Conservation (phyloP, 2,888 invertebrate species). For the Phortica okadai region DNA sequence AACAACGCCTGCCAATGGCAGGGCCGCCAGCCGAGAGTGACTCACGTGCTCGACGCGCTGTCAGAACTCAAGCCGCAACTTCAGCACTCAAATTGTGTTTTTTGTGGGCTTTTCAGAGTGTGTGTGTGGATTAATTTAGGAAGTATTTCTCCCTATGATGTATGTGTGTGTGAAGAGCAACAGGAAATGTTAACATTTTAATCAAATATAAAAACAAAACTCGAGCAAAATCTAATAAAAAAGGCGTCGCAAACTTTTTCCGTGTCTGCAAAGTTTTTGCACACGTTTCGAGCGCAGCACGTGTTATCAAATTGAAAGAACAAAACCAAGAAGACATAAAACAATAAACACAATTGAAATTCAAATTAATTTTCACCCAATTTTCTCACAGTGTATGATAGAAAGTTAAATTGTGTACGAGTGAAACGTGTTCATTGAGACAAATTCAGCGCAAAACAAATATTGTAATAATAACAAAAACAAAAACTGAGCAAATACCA, state of each 20-base stretch:
- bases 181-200: constrained; percentile 32
- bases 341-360: background rate
- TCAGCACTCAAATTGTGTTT: background rate
- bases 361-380: background rate
- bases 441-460: constrained; percentile 17
- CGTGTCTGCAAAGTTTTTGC: constrained; percentile 15
- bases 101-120: background rate
- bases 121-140: background rate
- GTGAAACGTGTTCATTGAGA: background rate
- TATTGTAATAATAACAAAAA: constrained; percentile 27
- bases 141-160: no score
- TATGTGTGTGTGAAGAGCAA: constrained; percentile 19
- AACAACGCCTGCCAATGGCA: background rate
- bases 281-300: constrained; percentile 24
- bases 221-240: background rate
- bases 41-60: background rate
- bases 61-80: background rate
- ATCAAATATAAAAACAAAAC: constrained; percentile 30
- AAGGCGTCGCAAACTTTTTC: background rate
- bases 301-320: constrained; percentile 8
- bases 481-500: constrained; percentile 57
- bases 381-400: background rate
- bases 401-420: background rate
- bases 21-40: background rate
- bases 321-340: background rate